A percentile compares a stretch with the other conserved stretches of the same genome.
Conservation (phyloP, 2,113 vertebrate species). For the Malurus melanocephalus region DNA sequence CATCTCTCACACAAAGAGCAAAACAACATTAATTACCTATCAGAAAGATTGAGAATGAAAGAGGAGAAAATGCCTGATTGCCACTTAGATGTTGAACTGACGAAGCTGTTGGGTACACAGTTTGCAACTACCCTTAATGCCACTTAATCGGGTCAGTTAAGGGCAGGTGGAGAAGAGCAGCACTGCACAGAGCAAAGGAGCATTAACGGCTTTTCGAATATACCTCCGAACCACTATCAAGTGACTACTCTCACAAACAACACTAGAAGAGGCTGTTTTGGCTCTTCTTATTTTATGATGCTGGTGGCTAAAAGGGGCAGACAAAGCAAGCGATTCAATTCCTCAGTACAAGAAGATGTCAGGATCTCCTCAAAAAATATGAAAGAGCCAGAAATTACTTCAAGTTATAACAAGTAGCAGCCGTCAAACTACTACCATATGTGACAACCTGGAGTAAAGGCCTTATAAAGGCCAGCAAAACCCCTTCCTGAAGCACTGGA, state of each 20-base stretch:
- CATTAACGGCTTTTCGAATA: neutral
- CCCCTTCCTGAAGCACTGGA: neutral
- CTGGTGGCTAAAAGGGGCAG: neutral
- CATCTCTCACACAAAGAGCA: neutral
- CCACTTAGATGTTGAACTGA: neutral
- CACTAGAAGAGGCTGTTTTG: neutral
- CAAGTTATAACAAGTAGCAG: neutral
- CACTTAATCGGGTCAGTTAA: neutral
- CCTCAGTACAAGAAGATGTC: neutral
- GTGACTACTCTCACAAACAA: neutral
- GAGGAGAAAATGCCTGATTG: neutral
- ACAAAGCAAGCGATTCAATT: neutral
- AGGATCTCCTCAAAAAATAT: neutral
- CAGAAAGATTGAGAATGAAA: neutral
- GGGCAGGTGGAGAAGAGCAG: neutral
- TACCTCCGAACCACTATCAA: neutral
- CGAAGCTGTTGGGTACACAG: fast-evolving
- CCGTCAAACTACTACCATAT: neutral
- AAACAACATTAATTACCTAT: neutral
- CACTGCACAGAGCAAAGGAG: neutral
- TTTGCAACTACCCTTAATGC: neutral
- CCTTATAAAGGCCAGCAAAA: neutral
- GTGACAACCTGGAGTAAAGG: neutral
- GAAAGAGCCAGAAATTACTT: neutral
- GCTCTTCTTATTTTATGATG: neutral